Percentiles rank a stretch among this genome's conserved stretches.
phyloP scores from a whole-genome alignment of 2,797 vertebrate species.

The Simalia tracyae region DNA sequence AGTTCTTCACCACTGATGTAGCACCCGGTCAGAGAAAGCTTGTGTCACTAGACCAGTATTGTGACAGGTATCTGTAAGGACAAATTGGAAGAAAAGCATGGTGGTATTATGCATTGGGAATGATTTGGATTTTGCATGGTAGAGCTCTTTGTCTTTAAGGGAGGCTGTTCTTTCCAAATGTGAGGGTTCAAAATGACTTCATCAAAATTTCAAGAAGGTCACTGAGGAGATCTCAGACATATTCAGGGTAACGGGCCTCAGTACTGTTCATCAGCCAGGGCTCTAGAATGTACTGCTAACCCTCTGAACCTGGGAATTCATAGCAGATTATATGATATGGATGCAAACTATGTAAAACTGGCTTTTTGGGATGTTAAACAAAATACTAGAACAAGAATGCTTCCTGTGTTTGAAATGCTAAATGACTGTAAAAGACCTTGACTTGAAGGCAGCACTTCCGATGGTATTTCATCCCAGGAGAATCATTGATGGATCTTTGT shows the following conservation, averaged over 20 bases:
- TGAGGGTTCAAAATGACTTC: neutral
- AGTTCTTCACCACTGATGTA: too few relatives aligned
- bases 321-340: neutral
- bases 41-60: too few relatives aligned
- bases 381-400: neutral
- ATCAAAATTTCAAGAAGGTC: neutral
- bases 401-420: neutral
- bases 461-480: neutral
- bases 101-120: neutral
- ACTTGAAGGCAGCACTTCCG: constrained; percentile 22
- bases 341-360: neutral
- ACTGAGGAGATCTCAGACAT: neutral
- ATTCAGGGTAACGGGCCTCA: neutral
- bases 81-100: neutral
- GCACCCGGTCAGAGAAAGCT: too few relatives aligned
- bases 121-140: neutral
- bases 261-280: too few relatives aligned
- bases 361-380: constrained; percentile 3
- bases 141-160: neutral
- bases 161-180: neutral
- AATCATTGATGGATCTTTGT: constrained; percentile 6
- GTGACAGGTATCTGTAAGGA: too few relatives aligned
- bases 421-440: constrained; percentile 27
- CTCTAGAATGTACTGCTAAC: neutral
- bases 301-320: neutral